phyloP scores from a whole-genome alignment of 2,113 vertebrate species.

The Pterophyllum scalare region DNA sequence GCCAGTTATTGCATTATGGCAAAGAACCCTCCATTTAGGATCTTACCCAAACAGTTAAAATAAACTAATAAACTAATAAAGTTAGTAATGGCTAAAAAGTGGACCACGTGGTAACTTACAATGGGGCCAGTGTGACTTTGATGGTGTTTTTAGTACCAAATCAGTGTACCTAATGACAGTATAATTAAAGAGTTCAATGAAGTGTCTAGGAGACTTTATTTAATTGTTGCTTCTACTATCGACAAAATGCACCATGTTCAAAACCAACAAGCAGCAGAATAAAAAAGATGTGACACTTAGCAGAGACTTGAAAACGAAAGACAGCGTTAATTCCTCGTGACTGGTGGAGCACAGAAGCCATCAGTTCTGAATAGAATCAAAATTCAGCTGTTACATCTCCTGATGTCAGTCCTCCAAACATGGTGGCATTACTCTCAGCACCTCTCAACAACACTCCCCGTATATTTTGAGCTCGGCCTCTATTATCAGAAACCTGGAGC shows the following conservation, averaged over 20 bases:
- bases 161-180: too few relatives aligned
- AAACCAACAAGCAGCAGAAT: neutral
- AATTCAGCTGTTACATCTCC: neutral
- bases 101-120: too few relatives aligned
- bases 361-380: neutral
- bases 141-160: too few relatives aligned
- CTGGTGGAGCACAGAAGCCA: neutral
- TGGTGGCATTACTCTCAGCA: neutral
- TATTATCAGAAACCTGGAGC: constrained; percentile 51
- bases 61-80: too few relatives aligned
- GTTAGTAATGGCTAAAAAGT: too few relatives aligned
- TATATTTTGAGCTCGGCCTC: neutral
- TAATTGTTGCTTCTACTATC: fast-evolving
- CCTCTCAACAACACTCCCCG: neutral
- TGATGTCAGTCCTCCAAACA: neutral
- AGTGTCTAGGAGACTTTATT: neutral
- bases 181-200: too few relatives aligned
- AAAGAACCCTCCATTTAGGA: too few relatives aligned
- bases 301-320: neutral
- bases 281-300: neutral
- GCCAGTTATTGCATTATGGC: too few relatives aligned
- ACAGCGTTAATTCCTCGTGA: neutral
- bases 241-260: neutral
- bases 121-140: too few relatives aligned
- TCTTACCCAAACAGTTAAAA: too few relatives aligned